Base-by-base conservation (phyloP, 1,140 invertebrate species). In the Ditylenchus dipsaci region DNA sequence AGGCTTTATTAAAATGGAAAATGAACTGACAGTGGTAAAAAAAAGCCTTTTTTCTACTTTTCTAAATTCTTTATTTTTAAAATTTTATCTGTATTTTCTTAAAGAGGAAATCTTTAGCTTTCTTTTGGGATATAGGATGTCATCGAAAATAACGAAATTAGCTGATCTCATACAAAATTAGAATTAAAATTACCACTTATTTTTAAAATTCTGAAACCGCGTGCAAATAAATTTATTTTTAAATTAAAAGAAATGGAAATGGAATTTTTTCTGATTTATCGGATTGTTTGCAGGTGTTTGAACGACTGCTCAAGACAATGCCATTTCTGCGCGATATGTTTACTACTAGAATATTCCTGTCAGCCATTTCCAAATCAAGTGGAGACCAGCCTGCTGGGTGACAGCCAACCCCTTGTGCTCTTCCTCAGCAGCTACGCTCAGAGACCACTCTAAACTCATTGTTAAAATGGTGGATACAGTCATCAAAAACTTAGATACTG, bases 281-380 rank as follows among this genome's bases (percentile, higher is more conserved):
- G 3, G n/a, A 15, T 53, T 53, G 23, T 53, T 75, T 69, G n/a
- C n/a, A 73, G 70, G 71, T 73, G 13, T 73, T 74, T 60, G 71
- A 75, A 7, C 29, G 72, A 21, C 29, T 75, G 70, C 60, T 63
- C 42, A 8, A 67, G 27, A 29, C 33, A 26, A 59, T 81, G 27
- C 78, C 80, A 38, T 47, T 68, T 17, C 82, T 81, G 76, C 61
- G 76, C 13, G 80, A 82, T 42, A 82, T 82, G 77, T 82, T 82
- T 63, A 80, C 73, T 9, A 82, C 80, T 19, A 42, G 80, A 42
- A 75, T 75, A 1, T 82, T 82, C 67, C 67, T 82, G 11, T 81
- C 77, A 29, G 80, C 81, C 45, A 81, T 81, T 76, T 76, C 79
- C 13, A 71, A 75, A 38, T 63, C 49, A 17, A 53, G 23, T 53